Evolutionary conservation across 1,140 invertebrate genomes (phyloP), one percentile per base, ranked within the genome.

Genomic region (Glossosoma conforme): DNA sequence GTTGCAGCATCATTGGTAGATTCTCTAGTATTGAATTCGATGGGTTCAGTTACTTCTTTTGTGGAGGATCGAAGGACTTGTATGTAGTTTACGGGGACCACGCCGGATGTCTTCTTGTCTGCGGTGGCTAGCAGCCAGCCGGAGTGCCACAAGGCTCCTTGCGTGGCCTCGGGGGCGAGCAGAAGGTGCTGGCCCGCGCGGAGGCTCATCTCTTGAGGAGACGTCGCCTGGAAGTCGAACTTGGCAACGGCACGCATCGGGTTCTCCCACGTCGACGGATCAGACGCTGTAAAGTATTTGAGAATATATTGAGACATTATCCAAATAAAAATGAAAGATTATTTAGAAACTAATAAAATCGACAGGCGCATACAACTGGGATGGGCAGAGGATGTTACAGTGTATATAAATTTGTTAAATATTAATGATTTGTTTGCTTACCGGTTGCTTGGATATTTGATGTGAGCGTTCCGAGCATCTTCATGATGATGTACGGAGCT

Each of bases 401-500:
- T n/a, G n/a, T n/a, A n/a, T n/a, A n/a, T n/a, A n/a, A 28, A 28
- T 8, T 28, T 28, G 24, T 28, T 28, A 6, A 28, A 28, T 28
- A 28, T 28, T 28, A 8, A 28, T 28, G n/a, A 28, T n/a, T 28
- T 28, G n/a, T 28, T 28, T 28, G n/a, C 70, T 65, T 62, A 77
- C 76, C 69, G 67, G 68, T 70, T 52, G 78, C 75, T 52, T 77
- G 70, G 38, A 76, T 76, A 35, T 68, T 72, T 38, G 64, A 69
- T 50, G 78, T 75, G 30, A 81, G 74, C 24, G 75, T 80, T 20
- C 73, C 81, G 6, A 96, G 62, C 62, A 96, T 78, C 69, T 85
- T 91, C 69, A 91, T 90, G 47, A 98, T 88, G 15, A 98, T 74
- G 72, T 93, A 97, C 0, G 95, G 94, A 35, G 91, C 91, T 1